Conservation (phyloP, 2,888 invertebrate species). For the Autographa gamma region DNA sequence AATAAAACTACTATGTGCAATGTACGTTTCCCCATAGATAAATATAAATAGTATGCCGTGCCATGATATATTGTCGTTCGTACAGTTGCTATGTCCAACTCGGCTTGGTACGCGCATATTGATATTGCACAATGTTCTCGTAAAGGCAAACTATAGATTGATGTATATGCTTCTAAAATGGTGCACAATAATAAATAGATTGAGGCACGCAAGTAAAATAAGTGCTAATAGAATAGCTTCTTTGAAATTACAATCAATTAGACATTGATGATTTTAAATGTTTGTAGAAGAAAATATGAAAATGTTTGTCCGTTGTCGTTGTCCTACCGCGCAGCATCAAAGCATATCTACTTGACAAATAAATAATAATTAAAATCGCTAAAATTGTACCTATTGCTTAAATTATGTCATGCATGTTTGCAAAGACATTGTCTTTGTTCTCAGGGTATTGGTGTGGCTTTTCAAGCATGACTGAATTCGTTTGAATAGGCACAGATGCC, state of each 20-base stretch:
- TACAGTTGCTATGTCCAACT: conserved; percentile 2
- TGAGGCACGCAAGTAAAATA: neutral
- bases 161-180: neutral
- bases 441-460: neutral
- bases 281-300: neutral
- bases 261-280: no score
- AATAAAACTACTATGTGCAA: neutral
- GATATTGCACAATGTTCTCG: conserved; percentile 1
- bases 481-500: neutral
- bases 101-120: neutral
- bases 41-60: conserved; percentile 8
- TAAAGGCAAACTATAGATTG: neutral
- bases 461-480: conserved; percentile 4
- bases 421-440: neutral
- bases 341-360: no score
- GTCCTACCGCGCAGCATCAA: neutral
- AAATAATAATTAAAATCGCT: neutral
- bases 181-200: neutral
- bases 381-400: neutral
- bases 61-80: conserved; percentile 5
- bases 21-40: neutral
- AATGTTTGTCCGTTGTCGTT: neutral
- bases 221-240: neutral
- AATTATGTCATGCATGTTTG: neutral
- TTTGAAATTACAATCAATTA: neutral